phyloP scores from a whole-genome alignment of 2,888 invertebrate genomes.

The Xanthia togata region DNA sequence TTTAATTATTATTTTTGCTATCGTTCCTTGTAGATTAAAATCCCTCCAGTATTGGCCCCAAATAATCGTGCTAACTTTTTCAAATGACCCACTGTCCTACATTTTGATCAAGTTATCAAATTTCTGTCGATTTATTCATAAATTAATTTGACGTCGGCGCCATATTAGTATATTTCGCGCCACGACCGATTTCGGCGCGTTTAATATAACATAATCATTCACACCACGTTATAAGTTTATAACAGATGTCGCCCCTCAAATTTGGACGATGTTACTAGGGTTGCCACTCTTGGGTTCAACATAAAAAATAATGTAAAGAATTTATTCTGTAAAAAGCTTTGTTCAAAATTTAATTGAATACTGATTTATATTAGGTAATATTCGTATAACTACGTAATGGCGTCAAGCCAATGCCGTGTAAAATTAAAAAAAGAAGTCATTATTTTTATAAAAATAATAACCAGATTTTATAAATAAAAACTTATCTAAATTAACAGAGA shows the following conservation, averaged over 20 bases:
- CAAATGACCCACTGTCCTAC: slow-evolving; percentile 22
- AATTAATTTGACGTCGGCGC: slow-evolving; percentile 66
- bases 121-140: slow-evolving; percentile 42
- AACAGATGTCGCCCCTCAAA: slow-evolving; percentile 64
- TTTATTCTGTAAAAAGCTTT: neutral
- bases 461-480: neutral
- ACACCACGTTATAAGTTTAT: slow-evolving; percentile 50
- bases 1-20: too few species aligned
- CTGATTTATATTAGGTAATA: neutral
- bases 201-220: slow-evolving; percentile 66
- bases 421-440: neutral
- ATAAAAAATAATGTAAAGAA: neutral
- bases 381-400: neutral
- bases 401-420: neutral
- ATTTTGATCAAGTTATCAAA: slow-evolving; percentile 28
- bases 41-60: neutral
- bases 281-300: slow-evolving; percentile 17
- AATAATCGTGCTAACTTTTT: neutral
- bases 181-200: slow-evolving; percentile 64
- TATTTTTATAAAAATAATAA: neutral
- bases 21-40: neutral
- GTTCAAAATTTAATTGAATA: neutral
- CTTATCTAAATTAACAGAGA: slow-evolving; percentile 26
- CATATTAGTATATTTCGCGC: slow-evolving; percentile 70
- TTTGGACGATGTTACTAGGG: slow-evolving; percentile 43